These are phyloP conservation scores for Peromyscus aztecus DNA, from an alignment of 2,797 vertebrate genomes.

Conservation along the genomic window DNA sequence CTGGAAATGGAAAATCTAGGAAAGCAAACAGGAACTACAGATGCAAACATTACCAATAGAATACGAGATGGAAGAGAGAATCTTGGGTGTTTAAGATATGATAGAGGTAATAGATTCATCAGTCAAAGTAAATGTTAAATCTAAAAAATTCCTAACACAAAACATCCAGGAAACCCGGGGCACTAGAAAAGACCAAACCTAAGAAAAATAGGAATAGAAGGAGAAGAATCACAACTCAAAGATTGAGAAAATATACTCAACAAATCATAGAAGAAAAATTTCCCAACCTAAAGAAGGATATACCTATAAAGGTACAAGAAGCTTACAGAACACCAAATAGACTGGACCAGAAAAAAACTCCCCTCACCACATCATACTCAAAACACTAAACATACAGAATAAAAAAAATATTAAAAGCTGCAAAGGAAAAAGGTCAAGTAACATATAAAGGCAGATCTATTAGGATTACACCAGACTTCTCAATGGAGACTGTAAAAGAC, in stretches of 20 bases:
- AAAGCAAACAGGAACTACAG: neutral
- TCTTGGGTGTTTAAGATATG: too few relatives aligned
- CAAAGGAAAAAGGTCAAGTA: neutral
- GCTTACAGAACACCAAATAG: neutral
- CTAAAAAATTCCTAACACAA: neutral
- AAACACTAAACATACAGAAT: neutral
- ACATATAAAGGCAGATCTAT: neutral
- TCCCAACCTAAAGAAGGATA: neutral
- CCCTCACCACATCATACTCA: neutral
- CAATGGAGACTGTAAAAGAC: neutral
- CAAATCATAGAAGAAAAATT: neutral
- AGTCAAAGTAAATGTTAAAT: neutral
- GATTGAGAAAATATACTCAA: neutral
- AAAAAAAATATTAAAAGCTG: neutral
- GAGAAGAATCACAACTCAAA: neutral
- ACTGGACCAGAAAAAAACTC: neutral
- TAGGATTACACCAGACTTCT: neutral
- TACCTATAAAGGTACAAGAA: neutral
- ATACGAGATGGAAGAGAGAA: neutral
- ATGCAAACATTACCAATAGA: neutral
- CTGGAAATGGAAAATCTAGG: neutral
- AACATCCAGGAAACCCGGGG: neutral
- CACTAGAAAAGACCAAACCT: neutral
- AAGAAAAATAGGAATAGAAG: neutral
- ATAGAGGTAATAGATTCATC: neutral